These are phyloP conservation scores for Microtus pennsylvanicus DNA, from an alignment of 2,113 vertebrate species.

Conservation along the genomic window DNA sequence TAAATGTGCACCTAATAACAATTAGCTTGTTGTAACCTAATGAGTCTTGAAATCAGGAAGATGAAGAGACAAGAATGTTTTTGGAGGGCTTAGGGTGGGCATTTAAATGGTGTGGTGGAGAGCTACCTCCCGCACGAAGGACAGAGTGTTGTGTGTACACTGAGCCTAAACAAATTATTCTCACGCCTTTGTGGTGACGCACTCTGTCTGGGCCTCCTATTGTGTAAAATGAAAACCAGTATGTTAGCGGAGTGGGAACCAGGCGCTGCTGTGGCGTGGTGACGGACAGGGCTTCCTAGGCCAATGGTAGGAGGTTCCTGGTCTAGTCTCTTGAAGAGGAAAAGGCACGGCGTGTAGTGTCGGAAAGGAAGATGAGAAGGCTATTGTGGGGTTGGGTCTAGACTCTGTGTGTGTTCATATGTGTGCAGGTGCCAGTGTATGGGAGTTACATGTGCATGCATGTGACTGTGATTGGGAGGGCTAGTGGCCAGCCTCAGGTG, in stretches of 20 bases:
- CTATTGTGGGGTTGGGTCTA: not conserved
- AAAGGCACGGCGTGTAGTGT: not conserved
- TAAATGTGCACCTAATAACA: constrained; percentile 64
- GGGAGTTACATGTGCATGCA: not conserved
- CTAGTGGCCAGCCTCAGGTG: not conserved
- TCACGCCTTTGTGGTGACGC: not conserved
- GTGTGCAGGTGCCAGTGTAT: not conserved
- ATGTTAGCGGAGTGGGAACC: not conserved
- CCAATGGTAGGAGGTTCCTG: not conserved
- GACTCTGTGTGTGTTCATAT: not conserved
- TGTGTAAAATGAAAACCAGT: constrained; percentile 35
- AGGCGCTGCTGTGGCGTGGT: not conserved
- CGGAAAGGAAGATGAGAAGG: not conserved
- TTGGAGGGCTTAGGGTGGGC: constrained; percentile 59
- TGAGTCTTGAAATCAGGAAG: constrained; percentile 70
- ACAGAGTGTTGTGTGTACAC: not conserved
- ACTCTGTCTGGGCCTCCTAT: not conserved
- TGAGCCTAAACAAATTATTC: constrained; percentile 62
- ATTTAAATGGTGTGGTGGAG: constrained; percentile 55
- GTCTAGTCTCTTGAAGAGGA: not conserved
- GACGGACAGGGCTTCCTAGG: not conserved
- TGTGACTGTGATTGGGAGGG: not conserved
- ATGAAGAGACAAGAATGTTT: constrained; percentile 73
- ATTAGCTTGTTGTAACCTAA: constrained; percentile 70
- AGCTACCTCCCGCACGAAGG: not conserved